Conservation (phyloP, 2,797 vertebrate genomes). For the Hafferia zeledoni region DNA sequence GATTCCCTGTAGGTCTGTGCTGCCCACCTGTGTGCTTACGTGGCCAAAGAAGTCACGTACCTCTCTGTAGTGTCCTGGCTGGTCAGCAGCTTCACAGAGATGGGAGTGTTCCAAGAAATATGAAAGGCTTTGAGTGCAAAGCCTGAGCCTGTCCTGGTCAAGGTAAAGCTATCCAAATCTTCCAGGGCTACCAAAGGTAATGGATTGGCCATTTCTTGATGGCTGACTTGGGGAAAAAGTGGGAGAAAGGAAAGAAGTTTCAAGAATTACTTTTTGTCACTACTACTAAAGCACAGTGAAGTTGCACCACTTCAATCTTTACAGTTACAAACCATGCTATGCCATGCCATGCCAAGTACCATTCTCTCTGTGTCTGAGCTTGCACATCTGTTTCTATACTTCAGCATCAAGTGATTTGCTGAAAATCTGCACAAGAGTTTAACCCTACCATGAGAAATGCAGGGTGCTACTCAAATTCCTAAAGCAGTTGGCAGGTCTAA, state of each 20-base stretch:
- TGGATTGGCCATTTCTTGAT: constrained; percentile 34
- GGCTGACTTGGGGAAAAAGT: neutral
- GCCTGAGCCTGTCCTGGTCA: constrained; percentile 22
- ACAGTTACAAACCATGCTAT: neutral
- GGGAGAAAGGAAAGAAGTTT: neutral
- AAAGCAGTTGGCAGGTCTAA: neutral
- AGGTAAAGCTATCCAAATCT: constrained; percentile 53
- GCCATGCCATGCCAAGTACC: neutral
- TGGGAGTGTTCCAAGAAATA: neutral
- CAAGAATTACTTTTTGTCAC: neutral
- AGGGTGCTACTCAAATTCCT: neutral
- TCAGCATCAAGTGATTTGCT: neutral
- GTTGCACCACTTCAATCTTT: neutral
- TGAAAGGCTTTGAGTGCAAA: constrained; percentile 64
- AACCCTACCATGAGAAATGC: neutral
- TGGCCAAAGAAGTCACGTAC: neutral
- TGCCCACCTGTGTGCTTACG: rapidly evolving
- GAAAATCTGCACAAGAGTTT: neutral
- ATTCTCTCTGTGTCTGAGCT: neutral
- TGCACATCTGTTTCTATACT: neutral
- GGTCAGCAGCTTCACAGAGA: constrained; percentile 58
- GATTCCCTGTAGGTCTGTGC: neutral
- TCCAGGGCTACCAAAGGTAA: constrained; percentile 43
- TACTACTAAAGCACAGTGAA: neutral
- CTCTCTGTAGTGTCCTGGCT: constrained; percentile 23